Evolutionary conservation across 2,113 vertebrate species (phyloP).

Genomic region (Hippoglossus stenolepis): DNA sequence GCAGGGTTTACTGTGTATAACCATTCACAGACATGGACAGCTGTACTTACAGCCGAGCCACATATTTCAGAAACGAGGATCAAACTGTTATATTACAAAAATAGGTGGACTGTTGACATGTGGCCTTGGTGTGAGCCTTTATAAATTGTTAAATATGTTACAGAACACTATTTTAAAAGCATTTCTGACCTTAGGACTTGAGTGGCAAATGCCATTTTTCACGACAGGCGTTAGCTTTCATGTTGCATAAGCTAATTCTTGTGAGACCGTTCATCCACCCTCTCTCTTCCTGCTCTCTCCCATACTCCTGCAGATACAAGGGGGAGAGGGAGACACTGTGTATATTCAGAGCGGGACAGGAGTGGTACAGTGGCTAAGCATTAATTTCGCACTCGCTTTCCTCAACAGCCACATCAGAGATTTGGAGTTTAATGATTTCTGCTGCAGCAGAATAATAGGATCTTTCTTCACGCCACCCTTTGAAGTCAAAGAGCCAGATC

Average conservation of each 20-base stretch:
- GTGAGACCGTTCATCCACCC: neutral
- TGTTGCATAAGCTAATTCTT: no score
- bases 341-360: conserved; percentile 6
- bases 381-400: conserved; percentile 57
- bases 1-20: no score
- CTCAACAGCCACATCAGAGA: conserved; percentile 57
- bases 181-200: no score
- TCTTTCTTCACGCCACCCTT: conserved; percentile 70
- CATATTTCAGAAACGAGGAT: no score
- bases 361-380: conserved; percentile 40
- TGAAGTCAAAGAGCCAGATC: conserved; percentile 75
- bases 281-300: neutral
- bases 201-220: no score
- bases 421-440: conserved; percentile 67
- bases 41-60: no score
- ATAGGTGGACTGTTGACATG: neutral
- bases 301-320: neutral
- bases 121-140: neutral
- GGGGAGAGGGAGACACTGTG: neutral
- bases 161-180: no score
- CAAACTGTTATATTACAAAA: no score
- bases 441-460: conserved; percentile 71
- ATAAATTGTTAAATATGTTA: no score
- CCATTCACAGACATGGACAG: no score
- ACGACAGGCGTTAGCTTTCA: no score